These are phyloP conservation scores for Lepeophtheirus salmonis DNA, from an alignment of 1,140 invertebrate genomes.

Conservation along the genomic window DNA sequence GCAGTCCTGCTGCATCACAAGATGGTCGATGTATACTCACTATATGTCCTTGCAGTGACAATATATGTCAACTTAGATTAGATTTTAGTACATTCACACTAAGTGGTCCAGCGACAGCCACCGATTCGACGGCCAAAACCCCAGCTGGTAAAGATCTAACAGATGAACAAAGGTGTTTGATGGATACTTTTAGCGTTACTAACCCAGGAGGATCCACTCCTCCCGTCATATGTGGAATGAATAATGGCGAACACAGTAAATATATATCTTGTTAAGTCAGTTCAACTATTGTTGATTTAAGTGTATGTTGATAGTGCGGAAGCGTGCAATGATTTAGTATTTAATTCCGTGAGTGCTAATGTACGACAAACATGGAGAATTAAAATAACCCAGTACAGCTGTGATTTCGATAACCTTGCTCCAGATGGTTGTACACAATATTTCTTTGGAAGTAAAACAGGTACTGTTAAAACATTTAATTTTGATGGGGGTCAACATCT, in stretches of 20 bases:
- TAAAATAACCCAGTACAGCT: slow-evolving; percentile 8
- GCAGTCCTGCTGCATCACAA: not conserved
- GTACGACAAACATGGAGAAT: slow-evolving; percentile 8
- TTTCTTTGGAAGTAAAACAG: slow-evolving; percentile 21
- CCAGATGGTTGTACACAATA: slow-evolving; percentile 25
- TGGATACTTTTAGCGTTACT: not conserved
- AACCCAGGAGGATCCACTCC: not conserved
- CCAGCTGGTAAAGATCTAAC: not conserved
- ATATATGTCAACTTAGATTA: slow-evolving; percentile 10
- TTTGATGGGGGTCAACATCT: slow-evolving; percentile 23
- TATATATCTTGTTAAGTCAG: not conserved
- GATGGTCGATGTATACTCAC: not conserved
- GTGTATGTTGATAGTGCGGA: not conserved
- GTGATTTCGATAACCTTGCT: slow-evolving; percentile 19
- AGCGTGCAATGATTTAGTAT: not conserved
- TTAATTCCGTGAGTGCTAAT: not conserved
- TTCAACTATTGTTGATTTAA: not conserved
- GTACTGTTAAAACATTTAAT: slow-evolving; percentile 24
- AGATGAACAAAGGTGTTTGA: slow-evolving; percentile 2
- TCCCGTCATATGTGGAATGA: slow-evolving; percentile 10
- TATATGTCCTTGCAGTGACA: slow-evolving; percentile 5
- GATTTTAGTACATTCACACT: slow-evolving; percentile 10
- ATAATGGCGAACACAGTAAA: slow-evolving; percentile 15
- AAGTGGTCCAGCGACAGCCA: not conserved
- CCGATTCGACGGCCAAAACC: not conserved